Conservation (phyloP, 2,113 vertebrate species). For the Pachypanchax playfairii region DNA sequence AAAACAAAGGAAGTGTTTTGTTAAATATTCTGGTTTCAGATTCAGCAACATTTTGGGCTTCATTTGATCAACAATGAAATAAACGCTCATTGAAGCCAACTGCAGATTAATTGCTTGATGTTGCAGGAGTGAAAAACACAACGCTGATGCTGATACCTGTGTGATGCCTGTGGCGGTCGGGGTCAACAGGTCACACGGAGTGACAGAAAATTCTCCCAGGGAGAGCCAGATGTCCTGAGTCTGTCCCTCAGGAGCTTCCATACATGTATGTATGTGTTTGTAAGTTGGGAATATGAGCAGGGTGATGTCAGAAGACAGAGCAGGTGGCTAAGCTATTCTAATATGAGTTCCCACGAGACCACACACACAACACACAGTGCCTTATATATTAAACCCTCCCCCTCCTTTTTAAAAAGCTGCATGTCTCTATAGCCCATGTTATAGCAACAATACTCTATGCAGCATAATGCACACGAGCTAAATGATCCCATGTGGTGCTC, state of each 20-base stretch:
- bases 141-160: slow-evolving; percentile 26
- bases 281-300: slow-evolving; percentile 43
- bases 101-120: background rate
- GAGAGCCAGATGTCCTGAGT: slow-evolving; percentile 83
- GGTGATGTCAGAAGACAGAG: slow-evolving; percentile 72
- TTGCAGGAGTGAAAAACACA: slow-evolving; percentile 34
- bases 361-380: slow-evolving; percentile 33
- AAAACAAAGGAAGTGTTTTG: too few relatives aligned
- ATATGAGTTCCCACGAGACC: slow-evolving; percentile 73
- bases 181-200: slow-evolving; percentile 62
- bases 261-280: slow-evolving; percentile 51
- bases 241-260: slow-evolving; percentile 65
- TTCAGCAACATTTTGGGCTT: background rate
- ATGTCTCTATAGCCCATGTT: slow-evolving; percentile 36
- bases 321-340: slow-evolving; percentile 84
- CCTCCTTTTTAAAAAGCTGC: slow-evolving; percentile 27
- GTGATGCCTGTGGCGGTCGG: slow-evolving; percentile 35
- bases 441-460: slow-evolving; percentile 32
- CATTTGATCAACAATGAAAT: background rate
- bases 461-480: slow-evolving; percentile 29
- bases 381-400: slow-evolving; percentile 21
- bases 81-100: background rate
- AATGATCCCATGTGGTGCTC: slow-evolving; percentile 50
- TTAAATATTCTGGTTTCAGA: background rate
- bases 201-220: slow-evolving; percentile 62